These are phyloP conservation scores for Enteromius afrohamiltoni DNA, from an alignment of 2,797 vertebrate genomes.

Conservation along the genomic window DNA sequence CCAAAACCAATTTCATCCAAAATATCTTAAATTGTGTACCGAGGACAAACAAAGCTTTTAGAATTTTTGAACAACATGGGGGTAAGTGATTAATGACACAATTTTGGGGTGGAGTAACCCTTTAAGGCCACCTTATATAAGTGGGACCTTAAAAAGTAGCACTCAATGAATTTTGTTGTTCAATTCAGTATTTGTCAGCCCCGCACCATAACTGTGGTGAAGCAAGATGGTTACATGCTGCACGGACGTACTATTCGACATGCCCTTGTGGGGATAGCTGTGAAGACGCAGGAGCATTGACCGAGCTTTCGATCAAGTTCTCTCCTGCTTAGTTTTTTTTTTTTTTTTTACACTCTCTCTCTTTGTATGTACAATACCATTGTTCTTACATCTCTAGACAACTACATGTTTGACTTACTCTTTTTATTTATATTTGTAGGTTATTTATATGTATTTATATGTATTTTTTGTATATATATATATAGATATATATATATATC, in stretches of 20 bases:
- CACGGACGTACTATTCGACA: slow-evolving; percentile 86
- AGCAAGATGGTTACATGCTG: slow-evolving; percentile 85
- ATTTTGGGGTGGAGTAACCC: no score
- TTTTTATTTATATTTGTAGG: slow-evolving; percentile 18
- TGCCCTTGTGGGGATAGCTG: slow-evolving; percentile 83
- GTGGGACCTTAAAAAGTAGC: neutral
- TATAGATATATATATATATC: no score
- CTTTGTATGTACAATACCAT: neutral
- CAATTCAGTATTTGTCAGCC: no score
- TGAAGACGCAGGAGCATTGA: slow-evolving; percentile 76
- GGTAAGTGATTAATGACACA: no score
- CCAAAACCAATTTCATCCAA: no score
- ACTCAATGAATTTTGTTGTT: neutral
- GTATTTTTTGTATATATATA: no score
- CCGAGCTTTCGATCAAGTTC: neutral
- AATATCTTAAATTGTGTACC: no score
- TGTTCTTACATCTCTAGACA: slow-evolving; percentile 32
- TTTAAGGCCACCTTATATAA: no score
- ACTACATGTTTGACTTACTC: neutral
- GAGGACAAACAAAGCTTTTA: no score
- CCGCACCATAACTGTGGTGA: slow-evolving; percentile 80
- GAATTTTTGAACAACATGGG: no score
- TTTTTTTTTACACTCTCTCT: neutral
- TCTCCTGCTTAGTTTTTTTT: neutral
- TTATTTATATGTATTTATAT: slow-evolving; percentile 45